Base-by-base conservation (phyloP, 2,797 vertebrate genomes). In the Pangasius djambal region DNA sequence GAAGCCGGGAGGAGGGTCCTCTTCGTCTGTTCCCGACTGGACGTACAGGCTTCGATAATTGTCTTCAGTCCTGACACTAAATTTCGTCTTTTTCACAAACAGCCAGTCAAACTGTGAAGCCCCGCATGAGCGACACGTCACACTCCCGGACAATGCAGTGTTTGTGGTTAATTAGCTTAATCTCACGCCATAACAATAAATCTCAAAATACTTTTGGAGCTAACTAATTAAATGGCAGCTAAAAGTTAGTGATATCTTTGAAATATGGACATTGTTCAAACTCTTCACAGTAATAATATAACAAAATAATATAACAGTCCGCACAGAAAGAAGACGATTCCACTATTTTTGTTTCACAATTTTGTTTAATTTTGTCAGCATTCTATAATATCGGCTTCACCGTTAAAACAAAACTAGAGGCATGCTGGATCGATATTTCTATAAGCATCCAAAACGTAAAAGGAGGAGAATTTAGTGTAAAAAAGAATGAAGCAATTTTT, bases 341-440 rank as follows among this genome's bases (percentile, higher is more conserved):
- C 83, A 50, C 7, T 6, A 0, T 18, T 22, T 50, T 6, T 16
- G 9, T 37, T 50, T 65, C 31, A n/a, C 4, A 67, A 0, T 48
- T 28, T 16, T 7, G 40, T 84, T 84, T 84, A 84, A 44, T 67
- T 67, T 31, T 50, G 40, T 83, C 61, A 48, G 82, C 40, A 31
- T 65, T 65, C 79, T 12, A 61, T 63, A 18, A 25, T 6, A 40
- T 59, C 31, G 13, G 52, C n/a, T 28, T 78, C 75, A 31, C 48
- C 6, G 48, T n/a, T 16, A n/a, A 50, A 75, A 48, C 40, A 48
- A 31, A 79, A 37, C 31, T 2, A 15, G 20, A 22, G 20, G 15
- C n/a, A n/a, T 55, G 79, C 79, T 82, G 34, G 55, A 61, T 13
- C 2, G 4, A 61, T 7, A 37, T 13, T 40, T 25, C 79, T 13